Evolutionary conservation across 2,797 vertebrate genomes (phyloP).

Genomic region (Diglossa cyanea): DNA sequence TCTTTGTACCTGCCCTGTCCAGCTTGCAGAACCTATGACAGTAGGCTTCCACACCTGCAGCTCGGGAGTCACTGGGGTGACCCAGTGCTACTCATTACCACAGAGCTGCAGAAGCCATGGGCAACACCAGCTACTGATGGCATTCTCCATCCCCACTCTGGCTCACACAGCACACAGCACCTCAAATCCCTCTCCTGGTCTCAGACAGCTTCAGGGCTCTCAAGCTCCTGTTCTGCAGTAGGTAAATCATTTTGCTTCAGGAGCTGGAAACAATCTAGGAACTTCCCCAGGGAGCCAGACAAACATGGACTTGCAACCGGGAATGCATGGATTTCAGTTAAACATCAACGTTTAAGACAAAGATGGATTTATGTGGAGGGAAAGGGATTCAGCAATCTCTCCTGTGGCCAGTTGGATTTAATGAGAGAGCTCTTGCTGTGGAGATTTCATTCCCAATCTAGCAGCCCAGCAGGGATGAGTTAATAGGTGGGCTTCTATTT

Average conservation of each 20-base stretch:
- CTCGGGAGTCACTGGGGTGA: not conserved
- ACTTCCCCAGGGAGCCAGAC: slow-evolving; percentile 11
- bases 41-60: not conserved
- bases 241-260: not conserved
- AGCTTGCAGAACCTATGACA: not conserved
- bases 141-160: not conserved
- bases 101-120: not conserved
- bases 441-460: slow-evolving; percentile 30
- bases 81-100: not conserved
- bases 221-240: not conserved
- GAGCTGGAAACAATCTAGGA: slow-evolving; percentile 20
- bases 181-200: not conserved
- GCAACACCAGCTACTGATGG: not conserved
- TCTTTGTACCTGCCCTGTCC: not conserved
- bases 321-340: not conserved
- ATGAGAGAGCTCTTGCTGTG: slow-evolving; percentile 30
- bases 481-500: slow-evolving; percentile 24
- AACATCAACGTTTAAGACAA: not conserved
- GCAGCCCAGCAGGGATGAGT: not conserved
- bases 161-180: not conserved
- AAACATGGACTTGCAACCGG: not conserved
- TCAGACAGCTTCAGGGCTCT: not conserved
- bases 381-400: slow-evolving; percentile 14
- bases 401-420: slow-evolving; percentile 32
- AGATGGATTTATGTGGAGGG: slow-evolving; percentile 5